Evolutionary conservation across 2,113 vertebrate species (phyloP).

Genomic region (Varanus komodoensis): DNA sequence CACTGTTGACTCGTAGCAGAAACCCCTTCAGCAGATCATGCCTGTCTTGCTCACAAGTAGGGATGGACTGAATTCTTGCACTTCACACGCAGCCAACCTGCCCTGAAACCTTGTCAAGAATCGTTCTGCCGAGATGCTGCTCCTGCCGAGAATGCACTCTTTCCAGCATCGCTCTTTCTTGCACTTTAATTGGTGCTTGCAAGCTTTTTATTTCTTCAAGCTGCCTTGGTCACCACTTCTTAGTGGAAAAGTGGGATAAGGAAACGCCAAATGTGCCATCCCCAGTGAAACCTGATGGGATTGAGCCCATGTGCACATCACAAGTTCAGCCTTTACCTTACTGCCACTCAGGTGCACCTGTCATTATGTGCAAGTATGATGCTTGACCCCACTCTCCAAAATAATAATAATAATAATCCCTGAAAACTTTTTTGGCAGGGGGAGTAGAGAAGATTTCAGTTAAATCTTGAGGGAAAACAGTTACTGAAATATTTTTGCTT

Average conservation of each 20-base stretch:
- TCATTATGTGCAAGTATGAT: too few relatives aligned
- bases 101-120: neutral
- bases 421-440: too few relatives aligned
- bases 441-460: too few relatives aligned
- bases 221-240: neutral
- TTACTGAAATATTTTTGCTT: neutral
- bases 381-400: neutral
- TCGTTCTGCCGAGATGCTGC: neutral
- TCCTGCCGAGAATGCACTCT: neutral
- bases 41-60: neutral
- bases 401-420: neutral
- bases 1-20: neutral
- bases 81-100: conserved; percentile 41
- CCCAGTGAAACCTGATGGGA: neutral
- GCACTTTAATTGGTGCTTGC: neutral
- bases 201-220: neutral
- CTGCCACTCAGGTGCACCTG: neutral
- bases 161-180: too few relatives aligned
- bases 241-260: neutral
- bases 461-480: neutral
- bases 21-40: neutral
- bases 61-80: neutral
- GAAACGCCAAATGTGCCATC: neutral
- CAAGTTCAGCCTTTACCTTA: neutral
- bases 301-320: neutral